Evolutionary conservation across 2,797 vertebrate species (phyloP).

Genomic region (Poliocrania exsul): DNA sequence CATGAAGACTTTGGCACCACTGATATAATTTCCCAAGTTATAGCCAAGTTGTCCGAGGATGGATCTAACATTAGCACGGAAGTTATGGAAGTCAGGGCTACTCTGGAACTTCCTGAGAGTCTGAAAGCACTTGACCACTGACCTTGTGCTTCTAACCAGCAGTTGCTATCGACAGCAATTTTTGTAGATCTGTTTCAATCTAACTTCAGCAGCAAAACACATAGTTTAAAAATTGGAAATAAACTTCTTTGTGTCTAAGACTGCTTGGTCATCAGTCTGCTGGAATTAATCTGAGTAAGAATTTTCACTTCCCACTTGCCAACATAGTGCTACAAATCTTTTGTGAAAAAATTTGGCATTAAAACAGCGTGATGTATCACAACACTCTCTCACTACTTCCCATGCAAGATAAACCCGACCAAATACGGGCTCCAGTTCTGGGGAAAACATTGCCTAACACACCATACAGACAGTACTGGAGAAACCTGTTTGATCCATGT

Average conservation of each 20-base stretch:
- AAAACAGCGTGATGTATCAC: slow-evolving; percentile 26
- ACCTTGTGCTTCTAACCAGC: slow-evolving; percentile 49
- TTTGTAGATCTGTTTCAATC: slow-evolving; percentile 54
- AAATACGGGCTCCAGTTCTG: not conserved
- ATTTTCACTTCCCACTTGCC: slow-evolving; percentile 47
- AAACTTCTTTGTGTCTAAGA: slow-evolving; percentile 41
- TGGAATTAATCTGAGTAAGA: slow-evolving; percentile 53
- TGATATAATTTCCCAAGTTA: slow-evolving; percentile 25
- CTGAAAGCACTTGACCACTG: slow-evolving; percentile 52
- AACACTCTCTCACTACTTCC: slow-evolving; percentile 9
- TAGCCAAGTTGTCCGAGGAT: slow-evolving; percentile 6
- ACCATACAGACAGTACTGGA: not conserved
- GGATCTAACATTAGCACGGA: not conserved
- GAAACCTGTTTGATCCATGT: not conserved
- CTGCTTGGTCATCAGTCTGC: slow-evolving; percentile 56
- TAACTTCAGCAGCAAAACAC: slow-evolving; percentile 41
- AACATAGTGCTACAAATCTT: slow-evolving; percentile 40
- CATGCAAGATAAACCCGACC: not conserved
- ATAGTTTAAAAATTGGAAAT: slow-evolving; percentile 54
- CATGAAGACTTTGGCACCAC: slow-evolving; percentile 21
- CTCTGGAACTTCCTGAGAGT: slow-evolving; percentile 46
- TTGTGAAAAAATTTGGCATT: slow-evolving; percentile 22
- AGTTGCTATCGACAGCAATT: slow-evolving; percentile 50
- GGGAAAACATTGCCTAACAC: not conserved
- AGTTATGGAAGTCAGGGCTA: slow-evolving; percentile 22